These are phyloP conservation scores for Donacobius atricapilla DNA, from an alignment of 2,113 vertebrate genomes.

Conservation along the genomic window DNA sequence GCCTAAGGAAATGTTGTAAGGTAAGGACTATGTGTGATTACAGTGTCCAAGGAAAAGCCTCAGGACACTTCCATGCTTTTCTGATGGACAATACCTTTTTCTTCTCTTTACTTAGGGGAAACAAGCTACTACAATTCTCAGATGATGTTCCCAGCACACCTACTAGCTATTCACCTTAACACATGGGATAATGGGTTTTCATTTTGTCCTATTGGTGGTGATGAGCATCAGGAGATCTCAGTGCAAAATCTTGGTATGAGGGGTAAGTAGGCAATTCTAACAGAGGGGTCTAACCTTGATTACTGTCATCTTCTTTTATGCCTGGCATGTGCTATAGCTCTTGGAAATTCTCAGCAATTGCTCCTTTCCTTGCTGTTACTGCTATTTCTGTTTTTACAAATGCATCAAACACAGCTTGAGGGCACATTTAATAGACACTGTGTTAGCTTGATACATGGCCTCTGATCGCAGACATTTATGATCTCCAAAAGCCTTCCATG, in stretches of 20 bases:
- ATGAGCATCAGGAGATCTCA: not conserved
- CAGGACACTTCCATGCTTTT: not conserved
- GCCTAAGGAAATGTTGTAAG: not conserved
- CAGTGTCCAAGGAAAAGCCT: not conserved
- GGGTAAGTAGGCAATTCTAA: not conserved
- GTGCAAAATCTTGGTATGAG: not conserved
- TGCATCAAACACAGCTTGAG: not conserved
- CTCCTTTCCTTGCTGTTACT: not conserved
- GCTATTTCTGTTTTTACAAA: not conserved
- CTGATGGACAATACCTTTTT: not conserved
- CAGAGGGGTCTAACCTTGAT: not conserved
- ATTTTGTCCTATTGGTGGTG: not conserved
- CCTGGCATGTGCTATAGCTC: not conserved
- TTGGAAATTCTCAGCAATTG: not conserved
- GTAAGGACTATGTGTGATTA: not conserved
- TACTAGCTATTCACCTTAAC: not conserved
- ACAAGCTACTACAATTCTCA: not conserved
- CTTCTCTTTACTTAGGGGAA: not conserved
- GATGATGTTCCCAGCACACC: not conserved
- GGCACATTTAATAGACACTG: not conserved
- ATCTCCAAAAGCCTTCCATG: not conserved
- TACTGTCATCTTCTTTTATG: not conserved
- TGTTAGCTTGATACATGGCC: not conserved
- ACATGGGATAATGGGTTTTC: not conserved
- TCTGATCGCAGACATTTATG: not conserved